Evolutionary conservation across 2,113 vertebrate genomes (phyloP).

Genomic region (Vireo altiloquus): DNA sequence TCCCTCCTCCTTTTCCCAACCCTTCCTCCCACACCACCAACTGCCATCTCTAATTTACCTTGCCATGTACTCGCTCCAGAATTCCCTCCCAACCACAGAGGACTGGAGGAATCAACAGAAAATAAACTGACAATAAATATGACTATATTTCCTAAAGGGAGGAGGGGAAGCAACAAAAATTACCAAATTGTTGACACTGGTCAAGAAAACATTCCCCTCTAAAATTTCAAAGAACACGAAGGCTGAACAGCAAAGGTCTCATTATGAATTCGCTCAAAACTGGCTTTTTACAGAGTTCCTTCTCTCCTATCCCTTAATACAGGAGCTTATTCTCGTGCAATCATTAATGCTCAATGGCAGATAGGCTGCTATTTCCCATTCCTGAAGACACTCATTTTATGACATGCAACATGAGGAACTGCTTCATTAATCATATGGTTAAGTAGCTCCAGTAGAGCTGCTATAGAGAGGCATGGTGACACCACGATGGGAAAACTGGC

Average conservation of each 20-base stretch:
- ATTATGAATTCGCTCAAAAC: constrained; percentile 29
- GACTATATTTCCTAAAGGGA: constrained; percentile 14
- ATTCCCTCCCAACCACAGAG: constrained; percentile 37
- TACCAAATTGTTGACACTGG: constrained; percentile 41
- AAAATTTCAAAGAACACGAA: constrained; percentile 58
- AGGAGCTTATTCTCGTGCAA: constrained; percentile 9
- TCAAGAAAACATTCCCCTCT: constrained; percentile 51
- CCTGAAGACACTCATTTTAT: constrained; percentile 29
- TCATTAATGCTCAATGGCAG: background rate
- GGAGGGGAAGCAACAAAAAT: constrained; percentile 16
- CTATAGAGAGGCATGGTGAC: background rate
- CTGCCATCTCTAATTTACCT: constrained; percentile 66
- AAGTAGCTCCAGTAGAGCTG: background rate
- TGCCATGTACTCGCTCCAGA: constrained; percentile 56
- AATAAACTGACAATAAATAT: constrained; percentile 61
- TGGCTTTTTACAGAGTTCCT: background rate
- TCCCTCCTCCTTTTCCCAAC: background rate
- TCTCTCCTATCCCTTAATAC: background rate
- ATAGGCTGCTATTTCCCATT: constrained; percentile 9
- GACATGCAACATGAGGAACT: background rate
- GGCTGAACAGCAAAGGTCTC: background rate
- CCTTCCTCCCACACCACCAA: constrained; percentile 21
- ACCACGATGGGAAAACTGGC: background rate
- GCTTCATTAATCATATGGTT: background rate
- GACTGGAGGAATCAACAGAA: constrained; percentile 49